A percentile compares a stretch with the other conserved stretches of the same genome.
Conservation (phyloP, 2,797 vertebrate species). For the Mus spretus region DNA sequence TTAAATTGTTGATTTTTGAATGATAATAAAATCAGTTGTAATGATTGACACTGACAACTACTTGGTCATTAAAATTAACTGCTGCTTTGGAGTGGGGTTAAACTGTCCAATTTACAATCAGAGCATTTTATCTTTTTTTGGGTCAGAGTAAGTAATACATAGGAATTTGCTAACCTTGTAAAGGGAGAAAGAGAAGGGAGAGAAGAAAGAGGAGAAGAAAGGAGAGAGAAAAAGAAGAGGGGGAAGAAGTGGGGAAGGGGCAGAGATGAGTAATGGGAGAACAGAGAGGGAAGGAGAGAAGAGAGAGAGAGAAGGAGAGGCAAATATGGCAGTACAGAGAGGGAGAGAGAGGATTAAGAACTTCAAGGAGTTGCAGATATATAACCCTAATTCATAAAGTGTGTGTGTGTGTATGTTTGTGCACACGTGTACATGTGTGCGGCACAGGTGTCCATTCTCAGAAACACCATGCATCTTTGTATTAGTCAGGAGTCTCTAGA, state of each 20-base stretch:
- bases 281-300: neutral
- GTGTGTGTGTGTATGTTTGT: neutral
- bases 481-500: neutral
- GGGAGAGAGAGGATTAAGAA: neutral
- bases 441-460: neutral
- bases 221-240: neutral
- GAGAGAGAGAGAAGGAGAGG: neutral
- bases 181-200: no score
- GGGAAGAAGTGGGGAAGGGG: neutral
- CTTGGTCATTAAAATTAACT: neutral
- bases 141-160: neutral
- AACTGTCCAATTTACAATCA: neutral
- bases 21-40: constrained; percentile 1
- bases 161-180: neutral
- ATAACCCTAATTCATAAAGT: neutral
- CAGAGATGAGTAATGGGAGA: neutral
- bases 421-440: neutral
- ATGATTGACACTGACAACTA: neutral
- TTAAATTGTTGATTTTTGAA: neutral
- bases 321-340: neutral
- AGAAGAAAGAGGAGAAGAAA: neutral
- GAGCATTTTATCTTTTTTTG: neutral
- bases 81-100: neutral
- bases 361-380: neutral
- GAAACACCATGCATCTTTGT: neutral